phyloP scores from a whole-genome alignment of 2,113 vertebrate genomes.

The Micronisus gabar region DNA sequence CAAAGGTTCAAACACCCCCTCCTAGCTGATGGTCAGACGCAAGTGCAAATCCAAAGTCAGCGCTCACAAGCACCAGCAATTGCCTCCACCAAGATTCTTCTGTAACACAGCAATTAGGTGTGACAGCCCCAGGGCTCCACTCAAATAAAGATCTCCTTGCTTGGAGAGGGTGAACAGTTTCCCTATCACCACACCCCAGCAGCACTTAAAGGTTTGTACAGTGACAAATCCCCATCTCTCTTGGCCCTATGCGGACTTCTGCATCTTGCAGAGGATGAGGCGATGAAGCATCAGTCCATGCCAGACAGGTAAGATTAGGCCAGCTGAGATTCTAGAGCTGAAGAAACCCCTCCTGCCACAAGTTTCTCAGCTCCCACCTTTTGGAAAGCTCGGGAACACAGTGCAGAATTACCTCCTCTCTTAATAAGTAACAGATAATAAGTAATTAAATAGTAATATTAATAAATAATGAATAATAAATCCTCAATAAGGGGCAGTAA shows the following conservation, averaged over 20 bases:
- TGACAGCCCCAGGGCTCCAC: neutral
- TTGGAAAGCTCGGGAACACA: neutral
- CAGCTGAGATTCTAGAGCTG: neutral
- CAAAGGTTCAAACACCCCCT: neutral
- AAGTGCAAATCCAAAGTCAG: neutral
- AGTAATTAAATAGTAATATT: neutral
- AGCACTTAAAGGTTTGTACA: neutral
- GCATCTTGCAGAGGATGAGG: neutral
- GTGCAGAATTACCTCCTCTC: neutral
- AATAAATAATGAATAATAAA: neutral
- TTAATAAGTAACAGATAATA: neutral
- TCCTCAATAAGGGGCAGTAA: neutral
- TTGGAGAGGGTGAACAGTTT: neutral
- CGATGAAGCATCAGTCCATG: neutral
- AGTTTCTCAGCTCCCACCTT: neutral
- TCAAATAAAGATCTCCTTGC: neutral
- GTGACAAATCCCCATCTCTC: neutral
- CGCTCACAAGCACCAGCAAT: neutral
- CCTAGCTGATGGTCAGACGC: neutral
- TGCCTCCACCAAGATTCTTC: neutral
- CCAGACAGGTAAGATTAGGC: neutral
- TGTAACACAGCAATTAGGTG: neutral
- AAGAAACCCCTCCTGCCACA: neutral
- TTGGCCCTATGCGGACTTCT: neutral
- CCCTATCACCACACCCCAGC: neutral